Base-by-base conservation (phyloP, 2,888 invertebrate species). In the Horisme vitalbata region DNA sequence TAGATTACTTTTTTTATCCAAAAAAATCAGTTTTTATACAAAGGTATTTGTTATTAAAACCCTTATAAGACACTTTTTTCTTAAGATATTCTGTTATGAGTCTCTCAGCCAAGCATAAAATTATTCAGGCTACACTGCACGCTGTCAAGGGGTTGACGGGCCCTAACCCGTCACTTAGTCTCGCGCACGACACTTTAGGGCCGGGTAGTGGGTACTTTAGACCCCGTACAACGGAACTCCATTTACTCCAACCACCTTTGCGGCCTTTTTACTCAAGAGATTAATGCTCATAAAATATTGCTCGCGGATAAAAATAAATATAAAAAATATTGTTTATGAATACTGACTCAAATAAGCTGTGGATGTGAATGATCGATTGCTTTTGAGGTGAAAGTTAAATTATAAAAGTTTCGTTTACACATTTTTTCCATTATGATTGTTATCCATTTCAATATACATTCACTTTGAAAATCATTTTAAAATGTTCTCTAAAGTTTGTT, bases 221-320 rank as follows among this genome's bases (percentile, higher is more conserved):
- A 63, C 63, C 61, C 62, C 55, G 57, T 74, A 86, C 86, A 86
- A 65, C 75, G 59, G 70, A 85, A 85, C 77, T 83, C 86, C 86
- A 86, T 86, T 86, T 85, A 30, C 75, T 75, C 66, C 61, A 62
- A 65, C 67, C 60, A 68, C 71, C 71, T 70, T 63, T 48, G 54
- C 55, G 60, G 65, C 66, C 66, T 52, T 57, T 55, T 52, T 48
- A 65, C 58, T 38, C 62, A 55, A 21, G 73, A 75, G 68, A 75
- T 75, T 70, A 73, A 72, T 73, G 68, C 59, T 63, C 64, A 68
- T 73, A 68, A 69, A 74, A 63, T 70, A 79, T 75, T 76, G 76
- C 47, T 38, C 23, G 31, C 30, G 45, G 41, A n/a, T 4, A 10
- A 26, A 26, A 11, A 6, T 26, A 6, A 4, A 6, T 11, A 26